Evolutionary conservation across 2,113 vertebrate species (phyloP), one percentile per base, ranked within the genome.

Genomic region (Ginglymostoma cirratum): DNA sequence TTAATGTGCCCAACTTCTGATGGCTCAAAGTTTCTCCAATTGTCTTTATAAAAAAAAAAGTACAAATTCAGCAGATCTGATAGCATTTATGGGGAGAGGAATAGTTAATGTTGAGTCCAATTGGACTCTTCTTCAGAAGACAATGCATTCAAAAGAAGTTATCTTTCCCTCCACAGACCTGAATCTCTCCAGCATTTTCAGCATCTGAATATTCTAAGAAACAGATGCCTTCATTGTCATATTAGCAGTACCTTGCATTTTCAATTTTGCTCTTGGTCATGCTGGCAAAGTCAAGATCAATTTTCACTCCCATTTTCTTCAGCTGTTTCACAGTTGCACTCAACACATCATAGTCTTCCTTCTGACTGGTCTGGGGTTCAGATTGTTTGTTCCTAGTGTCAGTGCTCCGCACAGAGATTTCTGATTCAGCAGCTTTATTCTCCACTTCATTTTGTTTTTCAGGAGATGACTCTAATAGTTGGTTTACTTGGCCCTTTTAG

Each of bases 321-420:
- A 99, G 98, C 78, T 98, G 98, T 96, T 97, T 97, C 96, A 99
- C 96, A 0, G 99, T 99, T 96, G 99, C 98, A 66, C 96, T 97
- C 86, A 98, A 96, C 96, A 99, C 98, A 52, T 96, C 96, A 83
- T 98, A 98, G 72, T 97, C 97, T 52, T 97, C 97, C n/a, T 95
- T 95, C 8, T 5, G 78, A 70, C 95, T 87, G 4, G 45, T 93
- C 55, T 96, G 87, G 90, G 93, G 21, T 27, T 86, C 95, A 30
- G 96, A 96, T 86, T 96, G 95, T 72, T 95, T 97, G 96, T 96
- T 97, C 96, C 96, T 3, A 52, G 78, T 95, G 95, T 83, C 96
- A 96, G 80, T 93, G 96, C 96, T 96, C 92, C 96, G 96, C 45
- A 70, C 45, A 52, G 69, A 72, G 42, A 30, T 27, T 86, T 17